Evolutionary conservation across 2,888 invertebrate genomes (phyloP), one percentile per base, ranked within the genome.

Genomic region (Caenorhabditis panamensis): DNA sequence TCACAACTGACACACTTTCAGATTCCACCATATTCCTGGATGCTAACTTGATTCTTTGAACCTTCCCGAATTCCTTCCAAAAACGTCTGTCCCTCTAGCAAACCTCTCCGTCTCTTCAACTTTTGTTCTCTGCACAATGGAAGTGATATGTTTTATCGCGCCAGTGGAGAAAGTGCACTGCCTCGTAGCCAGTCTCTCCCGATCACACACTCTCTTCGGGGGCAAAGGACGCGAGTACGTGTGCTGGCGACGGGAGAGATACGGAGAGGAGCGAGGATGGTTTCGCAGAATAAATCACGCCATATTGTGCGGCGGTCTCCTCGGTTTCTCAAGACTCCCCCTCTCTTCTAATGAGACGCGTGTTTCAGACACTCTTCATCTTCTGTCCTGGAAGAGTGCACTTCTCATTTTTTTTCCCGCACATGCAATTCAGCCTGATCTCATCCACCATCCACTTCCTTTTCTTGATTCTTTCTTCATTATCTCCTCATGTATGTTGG

Each of bases 221-320:
- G 75, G 75, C 75, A 75, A 75, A 75, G 75, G 75, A 75, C 75
- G 53, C 41, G 44, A 61, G 66, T 66, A 59, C 59, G 75, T 75
- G 75, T 75, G 73, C 71, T 44, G 53, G 49, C 58, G 41, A 54
- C 31, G 28, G n/a, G 53, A 71, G 72, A 75, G 75, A 73, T 73
- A 73, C 53, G 75, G 31, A 53, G 61, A 31, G 66, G 66, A 66
- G 59, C 66, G 72, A 49, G 1, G 26, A 75, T 75, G 66, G 66
- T 75, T 75, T 75, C 75, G 59, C 51, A 66, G 75, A 75, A 75
- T 75, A 75, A 75, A 75, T 75, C 75, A 75, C 75, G 75, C 75
- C 75, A 75, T 75, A 75, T 75, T 75, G 75, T 73, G 73, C 66
- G 73, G 37, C 66, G 53, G 75, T 66, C 75, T 41, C 41, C 28